Base-by-base conservation (phyloP, 2,113 vertebrate species). In the Caranx ignobilis region DNA sequence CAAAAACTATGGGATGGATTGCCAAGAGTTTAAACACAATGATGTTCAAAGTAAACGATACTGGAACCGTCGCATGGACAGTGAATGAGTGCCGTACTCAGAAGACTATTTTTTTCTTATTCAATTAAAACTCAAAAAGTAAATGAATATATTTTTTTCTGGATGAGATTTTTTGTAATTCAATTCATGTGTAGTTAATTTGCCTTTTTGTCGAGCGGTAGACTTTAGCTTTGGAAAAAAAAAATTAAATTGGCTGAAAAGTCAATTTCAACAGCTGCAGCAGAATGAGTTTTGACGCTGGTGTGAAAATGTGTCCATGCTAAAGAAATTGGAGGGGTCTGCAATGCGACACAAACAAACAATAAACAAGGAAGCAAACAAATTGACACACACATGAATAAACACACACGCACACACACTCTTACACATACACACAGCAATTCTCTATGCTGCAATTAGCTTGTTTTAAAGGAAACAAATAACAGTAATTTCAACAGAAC, bases 391-490 rank as follows among this genome's bases (percentile, higher is more conserved):
- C 64, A 72, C 71, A 18, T 43, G 19, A 21, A 74, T 13, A 57
- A 45, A 71, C 65, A 48, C 37, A 60, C 65, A 60, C 12, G 71
- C 37, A 73, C 67, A 63, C 65, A 50, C 39, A 60, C 34, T 37
- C 39, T 61, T 65, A 73, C 13, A 19, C n/a, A 52, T 32, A 75
- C 34, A 55, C 43, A 6, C 2, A n/a, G 73, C 81, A 71, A 86
- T 72, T 62, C 65, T 39, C 88, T 81, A 85, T 56, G 85, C 88
- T 82, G 91, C 91, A 93, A 94, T 94, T 94, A 94, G 90, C 91
- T 93, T 91, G 93, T 94, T 94, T 94, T 93, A 93, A 91, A 91
- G 86, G 91, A 92, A 91, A 88, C 86, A 94, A 94, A 94, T 94
- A 91, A 94, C 91, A 90, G 91, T 93, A 81, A 94, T 94, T 94